Base-by-base conservation (phyloP, 1,140 invertebrate species). In the Halyomorpha halys region DNA sequence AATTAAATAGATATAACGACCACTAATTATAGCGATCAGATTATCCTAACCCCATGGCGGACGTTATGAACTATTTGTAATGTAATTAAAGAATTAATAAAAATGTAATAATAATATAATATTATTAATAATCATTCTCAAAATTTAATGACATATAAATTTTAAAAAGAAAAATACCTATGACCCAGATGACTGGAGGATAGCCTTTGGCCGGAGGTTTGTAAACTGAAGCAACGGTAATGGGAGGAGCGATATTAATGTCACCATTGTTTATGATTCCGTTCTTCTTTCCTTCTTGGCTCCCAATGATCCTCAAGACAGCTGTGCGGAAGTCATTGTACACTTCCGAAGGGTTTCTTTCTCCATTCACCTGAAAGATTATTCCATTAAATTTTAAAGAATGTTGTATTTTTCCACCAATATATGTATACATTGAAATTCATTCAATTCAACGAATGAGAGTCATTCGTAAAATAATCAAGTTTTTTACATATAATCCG, bases 261-360 rank as follows among this genome's bases (percentile, higher is more conserved):
- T 60, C 25, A 30, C 69, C 19, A 23, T 59, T 63, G 0, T 45
- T 27, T 1, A 67, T n/a, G 1, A 34, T 44, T 39, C 18, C 49
- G 3, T 45, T 51, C 23, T 65, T 54, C 21, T 65, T 64, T 5
- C 63, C 64, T 3, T 65, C 64, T 18, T 63, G 47, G 11, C 56
- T 62, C 25, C 84, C 85, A 15, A 90, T 73, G 68, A 89, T 86
- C 70, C 82, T 80, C 61, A 87, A 79, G 9, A 90, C 82, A 0
- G 85, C 83, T 25, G 83, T 78, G 18, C 84, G 79, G 74, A 91
- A 91, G 72, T 90, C 87, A 67, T 82, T 80, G 72, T 90, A 91
- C 21, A 91, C 89, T 69, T 90, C 87, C 16, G 81, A 81, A 14
- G 89, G 89, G 69, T 87, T 86, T 56, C 89, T 74, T 75, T 91